Evolutionary conservation across 2,113 vertebrate genomes (phyloP).

Genomic region (Candoia aspera): DNA sequence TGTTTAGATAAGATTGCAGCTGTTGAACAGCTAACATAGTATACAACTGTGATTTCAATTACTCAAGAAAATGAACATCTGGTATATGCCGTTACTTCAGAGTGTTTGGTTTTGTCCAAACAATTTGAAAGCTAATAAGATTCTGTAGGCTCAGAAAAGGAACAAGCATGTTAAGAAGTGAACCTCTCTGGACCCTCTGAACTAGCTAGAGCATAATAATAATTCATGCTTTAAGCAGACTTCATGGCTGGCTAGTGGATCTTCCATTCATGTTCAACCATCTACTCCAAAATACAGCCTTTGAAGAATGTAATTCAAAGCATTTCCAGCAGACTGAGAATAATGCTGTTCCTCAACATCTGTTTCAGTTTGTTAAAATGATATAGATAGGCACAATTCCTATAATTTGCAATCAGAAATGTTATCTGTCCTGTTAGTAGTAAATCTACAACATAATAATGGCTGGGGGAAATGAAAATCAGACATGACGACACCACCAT

Average conservation of each 20-base stretch:
- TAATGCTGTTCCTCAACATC: not conserved
- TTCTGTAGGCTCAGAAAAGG: not conserved
- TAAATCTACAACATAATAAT: not conserved
- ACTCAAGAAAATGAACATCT: constrained; percentile 1
- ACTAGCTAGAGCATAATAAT: not conserved
- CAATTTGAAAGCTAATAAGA: not conserved
- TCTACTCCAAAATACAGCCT: not conserved
- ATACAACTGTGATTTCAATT: not conserved
- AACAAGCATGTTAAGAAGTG: not conserved
- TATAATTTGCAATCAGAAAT: not conserved
- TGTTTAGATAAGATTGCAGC: constrained; percentile 12
- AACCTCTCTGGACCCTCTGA: not conserved
- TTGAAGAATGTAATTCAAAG: not conserved
- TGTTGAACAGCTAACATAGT: not conserved
- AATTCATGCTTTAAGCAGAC: not conserved
- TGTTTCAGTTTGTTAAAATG: not conserved
- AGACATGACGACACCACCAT: not conserved
- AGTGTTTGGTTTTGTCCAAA: not conserved
- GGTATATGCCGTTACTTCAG: not conserved
- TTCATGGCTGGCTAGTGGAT: too few species aligned
- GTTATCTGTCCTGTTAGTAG: constrained; percentile 10
- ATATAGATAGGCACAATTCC: not conserved
- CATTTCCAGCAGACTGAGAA: not conserved
- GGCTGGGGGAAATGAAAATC: not conserved
- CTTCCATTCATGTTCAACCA: not conserved